These are phyloP conservation scores for Ganaspis sp. DNA, from an alignment of 1,140 invertebrate genomes.

Conservation along the genomic window DNA sequence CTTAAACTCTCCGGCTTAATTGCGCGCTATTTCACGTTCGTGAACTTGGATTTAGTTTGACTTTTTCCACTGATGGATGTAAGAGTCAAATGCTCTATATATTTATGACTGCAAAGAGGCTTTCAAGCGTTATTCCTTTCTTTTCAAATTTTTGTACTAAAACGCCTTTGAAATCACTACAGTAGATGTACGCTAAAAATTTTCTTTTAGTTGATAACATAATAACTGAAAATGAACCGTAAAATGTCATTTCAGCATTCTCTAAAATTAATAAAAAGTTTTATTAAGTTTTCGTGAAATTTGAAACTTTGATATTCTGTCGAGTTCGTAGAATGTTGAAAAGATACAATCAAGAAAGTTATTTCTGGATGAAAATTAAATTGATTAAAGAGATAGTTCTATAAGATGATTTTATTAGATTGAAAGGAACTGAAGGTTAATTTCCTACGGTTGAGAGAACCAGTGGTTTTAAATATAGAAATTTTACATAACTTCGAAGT, in stretches of 20 bases:
- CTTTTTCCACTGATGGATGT: not conserved
- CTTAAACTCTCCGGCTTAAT: not conserved
- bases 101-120: not conserved
- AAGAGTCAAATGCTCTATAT: not conserved
- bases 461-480: not conserved
- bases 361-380: not conserved
- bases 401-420: not conserved
- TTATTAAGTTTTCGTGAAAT: not conserved
- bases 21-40: constrained; percentile 1
- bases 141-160: constrained; percentile 28
- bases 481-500: not conserved
- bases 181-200: too few species aligned
- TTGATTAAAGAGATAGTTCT: not conserved
- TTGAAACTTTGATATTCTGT: not conserved
- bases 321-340: not conserved
- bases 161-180: constrained; percentile 35
- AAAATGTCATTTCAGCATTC: too few species aligned
- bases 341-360: not conserved
- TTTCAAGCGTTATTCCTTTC: not conserved
- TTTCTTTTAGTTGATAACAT: too few species aligned
- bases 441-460: not conserved
- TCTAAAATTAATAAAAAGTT: not conserved
- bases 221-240: too few species aligned
- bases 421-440: not conserved
- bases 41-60: constrained; percentile 13